Conservation (phyloP, 2,797 vertebrate species). For the Apogon talboti region DNA sequence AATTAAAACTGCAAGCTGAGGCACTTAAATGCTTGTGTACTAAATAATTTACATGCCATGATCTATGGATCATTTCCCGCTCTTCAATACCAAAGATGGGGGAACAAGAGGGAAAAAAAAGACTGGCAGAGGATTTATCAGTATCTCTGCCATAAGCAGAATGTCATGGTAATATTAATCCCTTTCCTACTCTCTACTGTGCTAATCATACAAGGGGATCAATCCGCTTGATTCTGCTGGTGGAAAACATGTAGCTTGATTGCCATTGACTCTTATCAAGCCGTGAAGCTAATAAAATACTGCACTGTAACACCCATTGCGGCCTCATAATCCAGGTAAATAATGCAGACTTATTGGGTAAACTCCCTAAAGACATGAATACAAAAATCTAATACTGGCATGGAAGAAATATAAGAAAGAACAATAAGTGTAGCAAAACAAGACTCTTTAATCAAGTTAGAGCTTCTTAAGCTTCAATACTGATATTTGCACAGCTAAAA, state of each 20-base stretch:
- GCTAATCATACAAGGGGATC: constrained; percentile 79
- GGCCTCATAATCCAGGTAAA: constrained; percentile 76
- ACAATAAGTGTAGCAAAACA: constrained; percentile 49
- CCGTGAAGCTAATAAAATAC: constrained; percentile 66
- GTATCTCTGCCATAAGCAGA: constrained; percentile 75
- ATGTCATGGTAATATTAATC: constrained; percentile 82
- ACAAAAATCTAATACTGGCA: constrained; percentile 17
- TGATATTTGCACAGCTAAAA: constrained; percentile 71
- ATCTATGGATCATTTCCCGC: constrained; percentile 85
- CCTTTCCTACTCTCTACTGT: constrained; percentile 64
- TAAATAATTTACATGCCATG: constrained; percentile 87
- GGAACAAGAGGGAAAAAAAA: constrained; percentile 61
- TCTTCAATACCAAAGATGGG: constrained; percentile 76
- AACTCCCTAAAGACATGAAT: constrained; percentile 59
- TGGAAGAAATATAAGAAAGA: constrained; percentile 27
- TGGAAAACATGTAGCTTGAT: constrained; percentile 72
- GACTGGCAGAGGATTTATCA: constrained; percentile 80
- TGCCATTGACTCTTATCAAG: constrained; percentile 65
- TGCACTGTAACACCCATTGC: constrained; percentile 45
- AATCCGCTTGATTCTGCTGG: constrained; percentile 62
- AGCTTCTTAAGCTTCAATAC: constrained; percentile 33
- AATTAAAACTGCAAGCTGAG: constrained; percentile 86
- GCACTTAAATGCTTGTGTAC: constrained; percentile 86
- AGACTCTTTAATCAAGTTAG: constrained; percentile 62
- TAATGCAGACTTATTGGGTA: constrained; percentile 69